These are phyloP conservation scores for Microcebus griseorufus DNA, from an alignment of 2,113 vertebrate genomes.

Conservation along the genomic window DNA sequence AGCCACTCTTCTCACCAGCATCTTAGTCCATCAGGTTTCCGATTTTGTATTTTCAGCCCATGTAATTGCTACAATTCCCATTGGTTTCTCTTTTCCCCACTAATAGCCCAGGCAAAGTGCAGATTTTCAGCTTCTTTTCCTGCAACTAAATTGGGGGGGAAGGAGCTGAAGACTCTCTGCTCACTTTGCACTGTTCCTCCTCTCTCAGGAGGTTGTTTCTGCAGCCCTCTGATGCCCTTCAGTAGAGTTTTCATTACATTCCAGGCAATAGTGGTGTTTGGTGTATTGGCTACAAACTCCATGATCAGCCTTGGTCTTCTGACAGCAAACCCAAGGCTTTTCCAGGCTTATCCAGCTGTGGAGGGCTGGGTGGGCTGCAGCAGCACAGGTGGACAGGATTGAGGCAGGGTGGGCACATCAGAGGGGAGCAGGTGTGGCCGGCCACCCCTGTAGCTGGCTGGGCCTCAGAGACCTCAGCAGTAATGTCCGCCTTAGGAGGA, in stretches of 20 bases:
- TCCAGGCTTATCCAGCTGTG: too few relatives aligned
- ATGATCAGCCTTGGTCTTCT: not conserved
- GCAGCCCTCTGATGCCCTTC: too few relatives aligned
- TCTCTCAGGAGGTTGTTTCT: not conserved
- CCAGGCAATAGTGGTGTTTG: too few relatives aligned
- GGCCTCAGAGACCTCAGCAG: not conserved
- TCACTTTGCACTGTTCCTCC: not conserved
- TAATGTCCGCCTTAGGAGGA: not conserved
- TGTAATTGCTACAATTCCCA: not conserved
- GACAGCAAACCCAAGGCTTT: not conserved
- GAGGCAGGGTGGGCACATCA: not conserved
- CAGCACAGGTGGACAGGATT: not conserved
- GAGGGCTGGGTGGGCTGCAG: accelerated
- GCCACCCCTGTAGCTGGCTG: not conserved
- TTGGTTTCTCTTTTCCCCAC: not conserved
- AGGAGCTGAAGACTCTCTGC: not conserved
- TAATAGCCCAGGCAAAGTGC: not conserved
- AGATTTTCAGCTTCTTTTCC: not conserved
- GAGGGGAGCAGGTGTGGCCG: not conserved
- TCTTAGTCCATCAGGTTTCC: not conserved
- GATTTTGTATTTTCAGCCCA: not conserved
- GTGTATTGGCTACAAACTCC: not conserved
- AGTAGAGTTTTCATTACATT: not conserved
- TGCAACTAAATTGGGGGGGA: accelerated
- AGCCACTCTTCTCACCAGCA: not conserved